Conservation (phyloP, 2,888 invertebrate species). For the Petrophora chlorosata region DNA sequence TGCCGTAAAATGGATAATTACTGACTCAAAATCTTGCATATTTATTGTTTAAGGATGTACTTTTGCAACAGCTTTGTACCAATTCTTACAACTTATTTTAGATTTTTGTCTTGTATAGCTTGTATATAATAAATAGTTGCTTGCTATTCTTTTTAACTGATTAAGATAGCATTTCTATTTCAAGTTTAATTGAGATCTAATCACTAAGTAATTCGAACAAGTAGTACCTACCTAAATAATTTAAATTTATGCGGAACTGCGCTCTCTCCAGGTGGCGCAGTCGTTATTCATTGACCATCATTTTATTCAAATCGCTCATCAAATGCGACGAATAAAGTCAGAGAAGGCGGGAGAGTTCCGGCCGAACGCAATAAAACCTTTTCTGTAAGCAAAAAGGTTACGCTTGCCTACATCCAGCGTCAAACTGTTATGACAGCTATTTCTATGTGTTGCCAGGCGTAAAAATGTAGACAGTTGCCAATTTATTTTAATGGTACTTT, state of each 20-base stretch:
- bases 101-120: too few species aligned
- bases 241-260: conserved; percentile 6
- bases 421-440: conserved; percentile 17
- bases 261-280: conserved; percentile 8
- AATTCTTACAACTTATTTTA: too few species aligned
- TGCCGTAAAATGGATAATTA: conserved; percentile 10
- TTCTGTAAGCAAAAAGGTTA: conserved; percentile 6
- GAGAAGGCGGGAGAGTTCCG: conserved; percentile 6
- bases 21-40: conserved; percentile 6
- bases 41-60: too few species aligned
- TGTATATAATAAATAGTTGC: too few species aligned
- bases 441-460: conserved; percentile 17
- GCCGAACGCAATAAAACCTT: conserved; percentile 6
- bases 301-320: conserved; percentile 11
- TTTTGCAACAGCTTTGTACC: not conserved
- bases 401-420: not conserved
- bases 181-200: not conserved
- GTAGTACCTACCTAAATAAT: too few species aligned
- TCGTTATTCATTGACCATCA: conserved; percentile 7
- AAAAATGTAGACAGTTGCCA: conserved; percentile 27
- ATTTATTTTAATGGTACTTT: too few species aligned
- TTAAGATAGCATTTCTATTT: not conserved
- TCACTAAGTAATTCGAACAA: too few species aligned
- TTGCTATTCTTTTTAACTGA: too few species aligned
- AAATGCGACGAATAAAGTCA: conserved; percentile 1